Percentiles rank a stretch among this genome's conserved stretches.
Evolutionary conservation across 2,113 vertebrate genomes (phyloP).

Genomic region (Syngnathoides biaculeatus): DNA sequence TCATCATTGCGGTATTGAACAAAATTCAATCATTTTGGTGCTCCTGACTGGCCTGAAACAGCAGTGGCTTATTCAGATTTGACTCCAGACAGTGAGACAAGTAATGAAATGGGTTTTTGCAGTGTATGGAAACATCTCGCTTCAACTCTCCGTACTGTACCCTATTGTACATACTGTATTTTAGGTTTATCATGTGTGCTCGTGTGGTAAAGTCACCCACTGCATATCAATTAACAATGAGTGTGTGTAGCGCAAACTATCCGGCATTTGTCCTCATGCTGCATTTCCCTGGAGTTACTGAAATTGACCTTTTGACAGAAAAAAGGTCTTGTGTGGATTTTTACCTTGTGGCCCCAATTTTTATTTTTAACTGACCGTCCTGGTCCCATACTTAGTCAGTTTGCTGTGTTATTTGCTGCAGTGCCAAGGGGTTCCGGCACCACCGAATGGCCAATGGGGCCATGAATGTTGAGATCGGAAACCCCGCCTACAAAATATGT

Average conservation of each 20-base stretch:
- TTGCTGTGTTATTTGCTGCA: slow-evolving; percentile 48
- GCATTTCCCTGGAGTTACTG: slow-evolving; percentile 38
- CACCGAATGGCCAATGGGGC: slow-evolving; percentile 95
- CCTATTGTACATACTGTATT: slow-evolving; percentile 45
- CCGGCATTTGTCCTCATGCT: slow-evolving; percentile 60
- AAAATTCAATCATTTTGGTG: too few species aligned
- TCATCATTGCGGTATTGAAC: too few species aligned
- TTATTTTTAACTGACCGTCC: not conserved
- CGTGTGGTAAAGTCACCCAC: slow-evolving; percentile 38
- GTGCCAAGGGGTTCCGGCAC: slow-evolving; percentile 96
- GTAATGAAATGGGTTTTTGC: too few species aligned
- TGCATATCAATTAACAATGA: slow-evolving; percentile 33
- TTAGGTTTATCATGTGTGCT: slow-evolving; percentile 37
- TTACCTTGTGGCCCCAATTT: not conserved
- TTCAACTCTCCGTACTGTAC: slow-evolving; percentile 32
- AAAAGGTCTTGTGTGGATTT: slow-evolving; percentile 45
- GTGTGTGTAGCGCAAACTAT: slow-evolving; percentile 34
- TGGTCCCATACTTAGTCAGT: not conserved
- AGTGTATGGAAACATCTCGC: too few species aligned
- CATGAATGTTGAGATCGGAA: slow-evolving; percentile 97
- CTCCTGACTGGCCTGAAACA: too few species aligned
- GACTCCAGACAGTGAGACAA: too few species aligned
- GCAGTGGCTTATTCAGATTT: too few species aligned
- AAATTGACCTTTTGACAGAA: slow-evolving; percentile 50
- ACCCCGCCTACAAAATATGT: slow-evolving; percentile 97